A percentile compares a stretch with the other conserved stretches of the same genome.
These are phyloP conservation scores for Cylindroiulus punctatus DNA, from an alignment of 2,888 invertebrate species.

Conservation along the genomic window DNA sequence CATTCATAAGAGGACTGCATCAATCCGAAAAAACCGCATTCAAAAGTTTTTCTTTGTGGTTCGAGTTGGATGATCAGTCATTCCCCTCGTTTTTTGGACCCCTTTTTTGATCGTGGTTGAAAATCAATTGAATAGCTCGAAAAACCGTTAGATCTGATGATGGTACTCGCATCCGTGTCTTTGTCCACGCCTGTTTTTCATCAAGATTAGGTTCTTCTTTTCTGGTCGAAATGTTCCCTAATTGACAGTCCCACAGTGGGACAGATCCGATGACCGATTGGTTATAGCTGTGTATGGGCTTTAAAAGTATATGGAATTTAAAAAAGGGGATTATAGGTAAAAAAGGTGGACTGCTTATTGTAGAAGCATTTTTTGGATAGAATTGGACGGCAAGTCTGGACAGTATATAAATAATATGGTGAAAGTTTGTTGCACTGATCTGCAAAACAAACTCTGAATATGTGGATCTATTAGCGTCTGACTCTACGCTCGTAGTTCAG, in stretches of 20 bases:
- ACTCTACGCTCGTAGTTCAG: too few species aligned
- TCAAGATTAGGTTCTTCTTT: slow-evolving; percentile 21
- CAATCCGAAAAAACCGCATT: neutral
- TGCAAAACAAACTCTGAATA: too few species aligned
- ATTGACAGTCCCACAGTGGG: slow-evolving; percentile 20
- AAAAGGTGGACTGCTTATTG: too few species aligned
- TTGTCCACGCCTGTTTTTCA: slow-evolving; percentile 14
- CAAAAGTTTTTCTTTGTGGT: slow-evolving; percentile 4
- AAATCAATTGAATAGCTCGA: slow-evolving; percentile 26
- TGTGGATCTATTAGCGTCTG: too few species aligned
- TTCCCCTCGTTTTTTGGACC: neutral
- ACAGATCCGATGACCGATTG: slow-evolving; percentile 25
- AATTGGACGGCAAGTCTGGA: too few species aligned
- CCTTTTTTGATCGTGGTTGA: slow-evolving; percentile 22
- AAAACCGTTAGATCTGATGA: neutral
- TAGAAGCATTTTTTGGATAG: too few species aligned
- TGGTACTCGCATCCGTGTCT: slow-evolving; percentile 20
- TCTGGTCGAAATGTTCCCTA: neutral
- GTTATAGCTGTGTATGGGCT: neutral
- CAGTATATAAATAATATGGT: neutral
- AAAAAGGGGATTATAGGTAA: neutral
- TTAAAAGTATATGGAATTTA: neutral
- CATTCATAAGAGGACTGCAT: slow-evolving; percentile 34
- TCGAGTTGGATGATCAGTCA: slow-evolving; percentile 29
- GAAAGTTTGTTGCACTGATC: too few species aligned